A percentile compares a stretch with the other conserved stretches of the same genome.
Evolutionary conservation across 2,888 invertebrate genomes (phyloP).

Genomic region (Caenorhabditis drosophilae): DNA sequence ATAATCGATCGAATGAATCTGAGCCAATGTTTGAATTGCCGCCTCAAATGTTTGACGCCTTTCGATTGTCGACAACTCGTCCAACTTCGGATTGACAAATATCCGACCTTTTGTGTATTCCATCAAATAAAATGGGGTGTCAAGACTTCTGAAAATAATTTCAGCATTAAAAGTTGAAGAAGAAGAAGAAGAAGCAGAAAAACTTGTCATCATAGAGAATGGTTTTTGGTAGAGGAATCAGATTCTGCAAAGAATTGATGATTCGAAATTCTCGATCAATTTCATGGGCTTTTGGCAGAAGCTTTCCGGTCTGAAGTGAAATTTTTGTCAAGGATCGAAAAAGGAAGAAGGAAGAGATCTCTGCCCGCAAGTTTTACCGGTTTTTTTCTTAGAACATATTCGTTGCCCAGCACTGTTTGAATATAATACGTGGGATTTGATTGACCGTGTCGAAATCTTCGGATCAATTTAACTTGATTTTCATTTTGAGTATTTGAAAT

Average conservation of each 20-base stretch:
- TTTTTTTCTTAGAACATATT: slow-evolving; percentile 71
- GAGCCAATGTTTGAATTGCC: slow-evolving; percentile 66
- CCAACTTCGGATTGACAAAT: slow-evolving; percentile 69
- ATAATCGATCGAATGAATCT: slow-evolving; percentile 70
- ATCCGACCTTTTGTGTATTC: slow-evolving; percentile 70
- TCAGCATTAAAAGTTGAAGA: not conserved
- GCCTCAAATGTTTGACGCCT: slow-evolving; percentile 31
- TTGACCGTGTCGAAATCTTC: slow-evolving; percentile 70
- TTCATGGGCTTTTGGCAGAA: slow-evolving; percentile 72
- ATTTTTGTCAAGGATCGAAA: not conserved
- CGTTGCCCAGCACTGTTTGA: slow-evolving; percentile 63
- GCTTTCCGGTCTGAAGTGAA: slow-evolving; percentile 69
- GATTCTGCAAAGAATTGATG: slow-evolving; percentile 70
- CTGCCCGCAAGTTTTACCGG: too few relatives aligned
- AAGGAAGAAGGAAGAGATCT: too few relatives aligned
- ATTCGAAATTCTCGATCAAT: slow-evolving; percentile 71
- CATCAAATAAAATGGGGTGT: slow-evolving; percentile 72
- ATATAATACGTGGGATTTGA: slow-evolving; percentile 72
- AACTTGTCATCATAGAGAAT: slow-evolving; percentile 60
- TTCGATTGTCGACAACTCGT: slow-evolving; percentile 58
- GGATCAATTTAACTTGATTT: slow-evolving; percentile 18
- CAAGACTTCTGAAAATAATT: slow-evolving; percentile 69
- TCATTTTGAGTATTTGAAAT: slow-evolving; percentile 8
- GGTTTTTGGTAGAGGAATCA: slow-evolving; percentile 70
- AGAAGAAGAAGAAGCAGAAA: too few relatives aligned